Conservation (phyloP, 2,113 vertebrate species). For the Paramisgurnus dabryanus region DNA sequence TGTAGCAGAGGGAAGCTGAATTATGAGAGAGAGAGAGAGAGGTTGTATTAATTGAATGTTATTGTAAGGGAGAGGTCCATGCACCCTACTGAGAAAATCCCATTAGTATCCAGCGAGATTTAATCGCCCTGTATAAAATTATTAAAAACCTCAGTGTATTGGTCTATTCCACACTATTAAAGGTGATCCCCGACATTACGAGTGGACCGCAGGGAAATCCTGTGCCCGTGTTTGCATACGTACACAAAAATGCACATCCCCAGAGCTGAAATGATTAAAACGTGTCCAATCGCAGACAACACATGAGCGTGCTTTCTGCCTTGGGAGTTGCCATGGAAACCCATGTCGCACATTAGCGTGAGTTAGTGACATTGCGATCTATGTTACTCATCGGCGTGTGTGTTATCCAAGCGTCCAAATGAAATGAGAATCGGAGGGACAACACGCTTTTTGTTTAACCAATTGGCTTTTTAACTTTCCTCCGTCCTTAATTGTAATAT, state of each 20-base stretch:
- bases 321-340: slow-evolving; percentile 63
- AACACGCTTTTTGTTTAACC: background rate
- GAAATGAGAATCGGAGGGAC: background rate
- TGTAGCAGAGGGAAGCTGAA: background rate
- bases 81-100: slow-evolving; percentile 65
- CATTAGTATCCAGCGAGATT: slow-evolving; percentile 69
- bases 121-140: slow-evolving; percentile 75
- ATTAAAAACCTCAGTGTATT: slow-evolving; percentile 70
- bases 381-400: slow-evolving; percentile 9
- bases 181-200: slow-evolving; percentile 39
- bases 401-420: slow-evolving; percentile 1
- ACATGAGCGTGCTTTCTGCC: slow-evolving; percentile 27
- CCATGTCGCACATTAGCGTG: slow-evolving; percentile 47
- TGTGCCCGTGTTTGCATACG: background rate
- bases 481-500: too few species aligned
- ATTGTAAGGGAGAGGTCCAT: slow-evolving; percentile 56
- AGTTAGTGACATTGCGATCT: slow-evolving; percentile 29
- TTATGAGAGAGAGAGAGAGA: slow-evolving; percentile 26
- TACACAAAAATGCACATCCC: background rate
- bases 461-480: too few species aligned
- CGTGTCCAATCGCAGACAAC: slow-evolving; percentile 38
- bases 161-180: slow-evolving; percentile 48
- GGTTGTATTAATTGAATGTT: slow-evolving; percentile 68
- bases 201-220: slow-evolving; percentile 6
- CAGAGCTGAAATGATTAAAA: slow-evolving; percentile 34